Percentiles rank a stretch among this genome's conserved stretches.
phyloP scores from a whole-genome alignment of 92 coral and sea anemone species.

The Parazoanthus darwini region DNA sequence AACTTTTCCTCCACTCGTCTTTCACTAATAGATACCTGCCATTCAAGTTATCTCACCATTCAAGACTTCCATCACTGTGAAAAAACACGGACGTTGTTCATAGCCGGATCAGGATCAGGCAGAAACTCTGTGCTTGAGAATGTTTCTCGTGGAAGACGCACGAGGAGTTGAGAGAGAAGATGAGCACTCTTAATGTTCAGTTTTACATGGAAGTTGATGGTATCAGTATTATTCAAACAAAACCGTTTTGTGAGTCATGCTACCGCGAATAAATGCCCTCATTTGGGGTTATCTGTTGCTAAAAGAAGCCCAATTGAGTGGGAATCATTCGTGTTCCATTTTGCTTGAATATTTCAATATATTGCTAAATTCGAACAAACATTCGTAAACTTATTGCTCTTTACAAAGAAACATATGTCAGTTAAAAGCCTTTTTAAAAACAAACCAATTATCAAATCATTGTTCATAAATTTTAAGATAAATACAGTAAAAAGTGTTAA shows the following conservation, averaged over 20 bases:
- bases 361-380: no score
- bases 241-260: not conserved
- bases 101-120: not conserved
- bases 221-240: no score
- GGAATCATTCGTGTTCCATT: not conserved
- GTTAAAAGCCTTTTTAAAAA: no score
- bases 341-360: no score
- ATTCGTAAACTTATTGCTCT: no score
- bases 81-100: not conserved
- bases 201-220: not conserved
- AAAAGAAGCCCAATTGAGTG: not conserved
- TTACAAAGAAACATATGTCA: no score
- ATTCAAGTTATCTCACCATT: conserved; percentile 8
- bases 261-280: not conserved
- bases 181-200: not conserved
- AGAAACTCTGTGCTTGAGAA: not conserved
- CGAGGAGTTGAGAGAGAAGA: not conserved
- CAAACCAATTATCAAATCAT: no score
- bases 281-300: not conserved
- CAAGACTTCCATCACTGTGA: not conserved
- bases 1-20: conserved; percentile 1
- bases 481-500: no score
- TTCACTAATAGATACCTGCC: conserved; percentile 20
- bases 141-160: not conserved
- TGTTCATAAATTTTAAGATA: no score